Evolutionary conservation across 2,113 vertebrate genomes (phyloP).

Genomic region (Alectura lathami): DNA sequence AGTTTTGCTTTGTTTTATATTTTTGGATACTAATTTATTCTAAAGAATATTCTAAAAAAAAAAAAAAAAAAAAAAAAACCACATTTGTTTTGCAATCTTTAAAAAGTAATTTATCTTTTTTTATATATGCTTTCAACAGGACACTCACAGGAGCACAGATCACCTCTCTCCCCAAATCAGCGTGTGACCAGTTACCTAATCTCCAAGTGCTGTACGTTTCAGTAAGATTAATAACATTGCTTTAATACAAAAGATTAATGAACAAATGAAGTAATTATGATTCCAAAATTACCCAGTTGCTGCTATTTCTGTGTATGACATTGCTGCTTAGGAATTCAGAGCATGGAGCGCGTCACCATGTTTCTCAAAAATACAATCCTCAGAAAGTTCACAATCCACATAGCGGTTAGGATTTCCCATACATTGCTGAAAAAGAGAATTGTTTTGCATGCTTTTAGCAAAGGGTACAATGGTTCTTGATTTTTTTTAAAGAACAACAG

Average conservation of each 20-base stretch:
- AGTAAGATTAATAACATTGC: slow-evolving; percentile 44
- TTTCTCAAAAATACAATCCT: neutral
- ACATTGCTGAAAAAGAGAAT: neutral
- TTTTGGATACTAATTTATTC: neutral
- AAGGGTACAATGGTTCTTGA: neutral
- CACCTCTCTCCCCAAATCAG: slow-evolving; percentile 82
- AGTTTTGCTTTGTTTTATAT: neutral
- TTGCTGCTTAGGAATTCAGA: slow-evolving; percentile 3
- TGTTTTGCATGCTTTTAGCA: neutral
- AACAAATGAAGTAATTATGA: neutral
- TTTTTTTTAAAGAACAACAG: neutral
- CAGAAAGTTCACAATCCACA: neutral
- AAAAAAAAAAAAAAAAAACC: too few relatives aligned
- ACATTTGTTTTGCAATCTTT: neutral
- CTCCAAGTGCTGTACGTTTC: slow-evolving; percentile 91
- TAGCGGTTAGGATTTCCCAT: neutral
- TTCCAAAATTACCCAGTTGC: neutral
- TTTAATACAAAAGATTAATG: slow-evolving; percentile 24
- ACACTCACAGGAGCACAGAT: slow-evolving; percentile 92
- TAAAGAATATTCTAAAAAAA: neutral
- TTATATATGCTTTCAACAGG: slow-evolving; percentile 74
- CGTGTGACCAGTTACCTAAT: slow-evolving; percentile 89
- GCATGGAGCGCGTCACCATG: neutral
- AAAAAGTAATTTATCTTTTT: neutral
- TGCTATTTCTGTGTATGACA: neutral